Base-by-base conservation (phyloP, 37 sponge, comb jelly and placozoan genomes). In the Lycopodina hypogea region DNA sequence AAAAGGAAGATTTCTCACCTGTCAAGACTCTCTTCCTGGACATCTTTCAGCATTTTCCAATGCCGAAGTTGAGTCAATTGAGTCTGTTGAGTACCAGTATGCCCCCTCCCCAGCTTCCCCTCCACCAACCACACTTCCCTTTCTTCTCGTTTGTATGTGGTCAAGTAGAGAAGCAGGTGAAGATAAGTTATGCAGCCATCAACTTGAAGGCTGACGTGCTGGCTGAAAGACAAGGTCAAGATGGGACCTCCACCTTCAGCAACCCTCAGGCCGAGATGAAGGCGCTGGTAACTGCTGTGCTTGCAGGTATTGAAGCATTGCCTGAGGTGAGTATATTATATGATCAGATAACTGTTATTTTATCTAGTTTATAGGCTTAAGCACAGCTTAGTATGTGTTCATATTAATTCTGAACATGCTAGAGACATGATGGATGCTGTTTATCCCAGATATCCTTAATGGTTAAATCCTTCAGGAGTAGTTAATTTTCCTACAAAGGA, bases 31-130 rank as follows among this genome's bases (percentile, higher is more conserved):
- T 93, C 64, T 93, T 93, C 37, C 35, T 89, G 37, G 71, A 80
- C 1, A 53, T 93, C 41, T 55, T 93, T 11, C 42, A 58, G 55
- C 55, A 75, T 15, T 63, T 82, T 41, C 81, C 73, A 1, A 32
- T 67, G 23, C 93, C 93, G 7, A 81, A 77, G 45, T 58, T 93
- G 0, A 41, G 28, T 7, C 74, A 92, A 53, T 21, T 92, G 29
- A 81, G 76, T 39, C 23, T 71, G 33, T 48, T 73, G 0, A 74
- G 77, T 39, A 66, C 28, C 41, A 52, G 30, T 53, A 50, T 82
- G 50, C 78, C 55, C 0, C 14, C 18, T 30, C 73, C 26, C 26
- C 80, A 68, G 40, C 80, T 67, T 21, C 61, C 36, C 7, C 33
- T n/a, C 59, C 35, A 70, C 18, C 35, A 19, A 22, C 23, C 71